Conservation (phyloP, 1,140 invertebrate species). For the Geopemphigus sp. region DNA sequence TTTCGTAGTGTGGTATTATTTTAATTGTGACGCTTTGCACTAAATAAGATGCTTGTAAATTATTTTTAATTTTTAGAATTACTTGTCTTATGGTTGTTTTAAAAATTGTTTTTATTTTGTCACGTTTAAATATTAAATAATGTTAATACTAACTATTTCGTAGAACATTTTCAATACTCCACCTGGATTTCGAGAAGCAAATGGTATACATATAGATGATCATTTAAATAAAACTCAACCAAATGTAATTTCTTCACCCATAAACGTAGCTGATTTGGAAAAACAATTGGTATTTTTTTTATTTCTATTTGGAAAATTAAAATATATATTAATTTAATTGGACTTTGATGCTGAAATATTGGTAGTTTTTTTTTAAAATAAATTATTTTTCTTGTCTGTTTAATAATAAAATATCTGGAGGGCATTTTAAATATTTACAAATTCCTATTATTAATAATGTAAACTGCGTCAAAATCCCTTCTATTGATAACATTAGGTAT, state of each 20-base stretch:
- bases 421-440: no score
- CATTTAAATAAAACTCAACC: constrained; percentile 1
- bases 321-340: background rate
- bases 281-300: constrained; percentile 33
- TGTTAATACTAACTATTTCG: constrained; percentile 2
- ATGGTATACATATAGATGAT: constrained; percentile 25
- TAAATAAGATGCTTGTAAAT: no score
- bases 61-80: no score
- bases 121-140: background rate
- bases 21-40: no score
- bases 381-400: no score
- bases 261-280: constrained; percentile 41
- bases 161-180: constrained; percentile 32
- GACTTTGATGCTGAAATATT: background rate
- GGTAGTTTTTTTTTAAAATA: background rate
- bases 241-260: constrained; percentile 31
- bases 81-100: no score
- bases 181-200: constrained; percentile 14
- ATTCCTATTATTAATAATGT: background rate
- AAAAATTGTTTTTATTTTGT: no score
- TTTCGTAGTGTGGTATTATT: no score
- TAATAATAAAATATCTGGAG: no score
- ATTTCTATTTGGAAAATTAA: background rate
- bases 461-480: background rate
- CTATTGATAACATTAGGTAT: background rate